Conservation (phyloP, 2,113 vertebrate genomes). For the Oreochromis niloticus region DNA sequence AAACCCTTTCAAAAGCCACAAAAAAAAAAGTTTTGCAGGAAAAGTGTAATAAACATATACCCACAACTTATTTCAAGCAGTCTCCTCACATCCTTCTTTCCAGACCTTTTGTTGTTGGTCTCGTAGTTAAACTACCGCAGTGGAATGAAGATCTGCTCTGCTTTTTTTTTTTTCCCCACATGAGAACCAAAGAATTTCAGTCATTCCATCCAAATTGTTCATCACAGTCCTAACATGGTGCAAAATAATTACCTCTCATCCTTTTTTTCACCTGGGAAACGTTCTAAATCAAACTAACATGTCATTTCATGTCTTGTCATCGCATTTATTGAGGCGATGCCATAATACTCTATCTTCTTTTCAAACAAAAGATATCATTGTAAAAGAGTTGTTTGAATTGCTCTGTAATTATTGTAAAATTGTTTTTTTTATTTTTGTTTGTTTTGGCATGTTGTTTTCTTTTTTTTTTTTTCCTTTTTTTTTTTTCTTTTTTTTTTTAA, state of each 20-base stretch:
- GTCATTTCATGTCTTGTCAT: not conserved
- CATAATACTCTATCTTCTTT: not conserved
- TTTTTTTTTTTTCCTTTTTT: too few species aligned
- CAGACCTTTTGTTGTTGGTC: not conserved
- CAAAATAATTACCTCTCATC: not conserved
- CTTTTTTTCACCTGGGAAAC: not conserved
- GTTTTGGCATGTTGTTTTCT: not conserved
- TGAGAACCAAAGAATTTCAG: constrained; percentile 63
- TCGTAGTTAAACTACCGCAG: not conserved
- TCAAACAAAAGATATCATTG: not conserved
- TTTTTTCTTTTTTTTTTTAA: not conserved
- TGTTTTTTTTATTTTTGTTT: not conserved
- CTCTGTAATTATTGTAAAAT: not conserved
- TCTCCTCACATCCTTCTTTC: not conserved
- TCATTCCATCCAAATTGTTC: constrained; percentile 9
- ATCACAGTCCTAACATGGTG: not conserved
- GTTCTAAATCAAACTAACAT: not conserved
- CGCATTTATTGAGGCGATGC: not conserved
- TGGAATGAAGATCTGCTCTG: constrained; percentile 34
- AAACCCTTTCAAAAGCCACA: not conserved
- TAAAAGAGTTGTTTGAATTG: not conserved
- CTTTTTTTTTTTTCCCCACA: not conserved
- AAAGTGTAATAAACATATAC: not conserved
- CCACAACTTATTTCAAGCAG: not conserved
- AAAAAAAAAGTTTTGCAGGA: not conserved